Evolutionary conservation across 2,797 vertebrate species (phyloP).

Genomic region (Leptoclinus maculatus): DNA sequence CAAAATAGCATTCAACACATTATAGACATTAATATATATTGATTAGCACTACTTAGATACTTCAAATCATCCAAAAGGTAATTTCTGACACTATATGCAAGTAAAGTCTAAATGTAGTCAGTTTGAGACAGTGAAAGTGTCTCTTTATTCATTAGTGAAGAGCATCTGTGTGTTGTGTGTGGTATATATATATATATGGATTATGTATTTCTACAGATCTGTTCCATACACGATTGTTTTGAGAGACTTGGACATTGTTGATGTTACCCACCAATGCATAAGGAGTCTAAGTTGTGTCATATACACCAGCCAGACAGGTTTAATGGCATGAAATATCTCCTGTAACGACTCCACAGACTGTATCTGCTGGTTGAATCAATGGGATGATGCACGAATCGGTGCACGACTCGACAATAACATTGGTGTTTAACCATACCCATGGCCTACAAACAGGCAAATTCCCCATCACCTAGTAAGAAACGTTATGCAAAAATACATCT

Average conservation of each 20-base stretch:
- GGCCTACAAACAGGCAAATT: accelerated
- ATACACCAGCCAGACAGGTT: background rate
- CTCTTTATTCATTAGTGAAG: background rate
- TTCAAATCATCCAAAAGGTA: background rate
- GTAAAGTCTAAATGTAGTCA: background rate
- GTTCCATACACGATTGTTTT: background rate
- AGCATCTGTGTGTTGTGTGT: background rate
- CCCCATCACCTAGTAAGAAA: accelerated
- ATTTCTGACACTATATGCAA: background rate
- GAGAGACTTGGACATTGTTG: background rate
- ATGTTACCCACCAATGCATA: background rate
- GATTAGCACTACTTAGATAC: background rate
- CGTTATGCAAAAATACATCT: accelerated
- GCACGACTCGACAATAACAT: slow-evolving; percentile 22
- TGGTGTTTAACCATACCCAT: background rate
- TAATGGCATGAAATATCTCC: background rate
- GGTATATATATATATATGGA: background rate
- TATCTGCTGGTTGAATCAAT: slow-evolving; percentile 19
- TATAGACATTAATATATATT: background rate
- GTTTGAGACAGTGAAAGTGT: background rate
- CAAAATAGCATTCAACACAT: background rate
- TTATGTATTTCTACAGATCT: background rate
- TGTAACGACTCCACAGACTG: background rate
- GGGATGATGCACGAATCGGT: slow-evolving; percentile 1
- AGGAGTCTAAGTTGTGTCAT: no score